phyloP scores from a whole-genome alignment of 1,140 invertebrate genomes.

The Globodera rostochiensis region DNA sequence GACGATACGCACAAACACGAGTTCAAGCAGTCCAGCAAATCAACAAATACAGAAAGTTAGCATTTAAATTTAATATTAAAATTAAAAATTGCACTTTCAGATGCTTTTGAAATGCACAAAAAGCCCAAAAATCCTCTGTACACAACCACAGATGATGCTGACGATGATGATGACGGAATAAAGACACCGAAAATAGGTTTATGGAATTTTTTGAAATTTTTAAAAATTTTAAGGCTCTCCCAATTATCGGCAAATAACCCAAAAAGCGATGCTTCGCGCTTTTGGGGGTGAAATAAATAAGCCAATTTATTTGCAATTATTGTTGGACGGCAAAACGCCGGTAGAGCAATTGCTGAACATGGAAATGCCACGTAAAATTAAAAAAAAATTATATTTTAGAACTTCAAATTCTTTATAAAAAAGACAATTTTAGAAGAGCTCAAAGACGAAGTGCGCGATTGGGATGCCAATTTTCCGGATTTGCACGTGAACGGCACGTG shows the following conservation, averaged over 20 bases:
- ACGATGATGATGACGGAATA: neutral
- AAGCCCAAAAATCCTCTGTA: too few relatives aligned
- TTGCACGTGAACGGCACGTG: neutral
- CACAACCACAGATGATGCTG: neutral
- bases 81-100: neutral
- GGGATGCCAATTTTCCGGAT: neutral
- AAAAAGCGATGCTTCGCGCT: neutral
- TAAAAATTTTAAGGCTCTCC: neutral
- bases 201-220: too few relatives aligned
- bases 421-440: neutral
- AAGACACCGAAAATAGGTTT: neutral
- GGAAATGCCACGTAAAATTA: slow-evolving; percentile 9
- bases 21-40: neutral
- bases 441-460: neutral
- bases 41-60: neutral
- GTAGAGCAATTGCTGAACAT: neutral
- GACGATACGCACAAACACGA: neutral
- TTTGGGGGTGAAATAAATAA: neutral
- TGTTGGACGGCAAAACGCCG: neutral
- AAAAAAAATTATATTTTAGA: too few relatives aligned
- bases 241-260: neutral
- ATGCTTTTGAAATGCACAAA: too few relatives aligned
- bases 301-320: neutral
- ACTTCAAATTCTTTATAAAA: neutral
- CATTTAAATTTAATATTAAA: neutral